phyloP scores from a whole-genome alignment of 2,797 vertebrate species.

The Rhabdomys pumilio region DNA sequence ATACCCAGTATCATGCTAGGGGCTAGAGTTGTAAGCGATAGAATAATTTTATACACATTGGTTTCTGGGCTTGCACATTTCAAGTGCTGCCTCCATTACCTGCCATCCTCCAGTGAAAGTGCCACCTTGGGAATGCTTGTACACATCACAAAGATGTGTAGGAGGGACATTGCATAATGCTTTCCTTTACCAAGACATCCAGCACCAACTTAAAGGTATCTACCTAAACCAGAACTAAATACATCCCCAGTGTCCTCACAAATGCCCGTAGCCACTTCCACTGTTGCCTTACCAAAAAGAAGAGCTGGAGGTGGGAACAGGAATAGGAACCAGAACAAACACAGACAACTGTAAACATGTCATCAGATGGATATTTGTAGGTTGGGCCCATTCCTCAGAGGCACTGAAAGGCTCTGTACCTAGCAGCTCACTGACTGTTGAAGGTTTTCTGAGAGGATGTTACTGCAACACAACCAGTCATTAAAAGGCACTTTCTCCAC shows the following conservation, averaged over 20 bases:
- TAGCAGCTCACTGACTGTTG: fast-evolving
- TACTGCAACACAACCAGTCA: neutral
- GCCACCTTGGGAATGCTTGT: neutral
- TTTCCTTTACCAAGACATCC: neutral
- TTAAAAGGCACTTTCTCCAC: neutral
- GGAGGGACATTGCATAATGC: neutral
- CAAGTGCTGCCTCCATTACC: neutral
- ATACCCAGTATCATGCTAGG: neutral
- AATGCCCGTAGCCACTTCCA: neutral
- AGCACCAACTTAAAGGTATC: slow-evolving; percentile 11
- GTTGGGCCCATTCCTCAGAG: neutral
- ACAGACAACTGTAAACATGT: neutral
- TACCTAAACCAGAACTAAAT: neutral
- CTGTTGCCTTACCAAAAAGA: neutral
- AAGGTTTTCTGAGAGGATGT: neutral
- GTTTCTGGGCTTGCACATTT: slow-evolving; percentile 4
- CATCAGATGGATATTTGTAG: neutral
- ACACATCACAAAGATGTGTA: neutral
- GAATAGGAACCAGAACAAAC: neutral
- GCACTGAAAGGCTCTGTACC: neutral
- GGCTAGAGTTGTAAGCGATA: neutral
- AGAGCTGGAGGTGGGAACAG: neutral
- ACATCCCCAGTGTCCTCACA: neutral
- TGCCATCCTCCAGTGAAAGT: neutral
- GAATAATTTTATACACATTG: slow-evolving; percentile 32